Base-by-base conservation (phyloP, 2,113 vertebrate species). In the Enhydra lutris region DNA sequence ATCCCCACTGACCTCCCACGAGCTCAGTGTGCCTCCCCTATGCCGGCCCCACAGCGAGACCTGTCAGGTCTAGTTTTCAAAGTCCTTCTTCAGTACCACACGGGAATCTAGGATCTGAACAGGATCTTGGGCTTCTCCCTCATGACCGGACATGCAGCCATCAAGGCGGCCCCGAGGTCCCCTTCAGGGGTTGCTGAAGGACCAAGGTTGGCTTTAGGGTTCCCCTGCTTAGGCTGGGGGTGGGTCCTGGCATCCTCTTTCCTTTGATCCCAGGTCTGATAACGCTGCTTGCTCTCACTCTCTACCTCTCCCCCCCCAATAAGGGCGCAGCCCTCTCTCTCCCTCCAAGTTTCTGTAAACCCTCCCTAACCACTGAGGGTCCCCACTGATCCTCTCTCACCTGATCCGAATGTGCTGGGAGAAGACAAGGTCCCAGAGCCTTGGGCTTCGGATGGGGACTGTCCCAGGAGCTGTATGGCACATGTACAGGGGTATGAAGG, bases 211-310 rank as follows among this genome's bases (percentile, higher is more conserved):
- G n/a, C 31, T 42, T 23, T 39, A 42, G 14, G 26, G 61, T 52
- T 67, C 34, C 45, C 47, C 65, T 11, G 61, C 2, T 1, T 36
- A n/a, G 50, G 5, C 14, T 1, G 7, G n/a, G 6, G 12, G 17
- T 1, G 4, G 3, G 6, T 29, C 79, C 34, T 36, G 13, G 9
- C 4, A 5, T 1, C 1, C 13, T 10, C 29, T 26, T 8, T 24
- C 17, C 63, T 78, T 74, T n/a, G 55, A 20, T 42, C 29, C 1
- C 0, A 0, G 31, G 61, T 79, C 31, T 4, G 4, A 20, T 14
- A 18, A 4, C 3, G 36, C 45, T 15, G 50, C 26, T 31, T 29
- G 74, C n/a, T 26, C 59, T 4, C n/a, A 3, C 59, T 24, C 21
- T 52, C 14, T 52, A 23, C 57, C 21, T 8, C 9, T 10, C 9